These are phyloP conservation scores for Enteromius afrohamiltoni DNA, from an alignment of 2,797 vertebrate genomes.

Conservation along the genomic window DNA sequence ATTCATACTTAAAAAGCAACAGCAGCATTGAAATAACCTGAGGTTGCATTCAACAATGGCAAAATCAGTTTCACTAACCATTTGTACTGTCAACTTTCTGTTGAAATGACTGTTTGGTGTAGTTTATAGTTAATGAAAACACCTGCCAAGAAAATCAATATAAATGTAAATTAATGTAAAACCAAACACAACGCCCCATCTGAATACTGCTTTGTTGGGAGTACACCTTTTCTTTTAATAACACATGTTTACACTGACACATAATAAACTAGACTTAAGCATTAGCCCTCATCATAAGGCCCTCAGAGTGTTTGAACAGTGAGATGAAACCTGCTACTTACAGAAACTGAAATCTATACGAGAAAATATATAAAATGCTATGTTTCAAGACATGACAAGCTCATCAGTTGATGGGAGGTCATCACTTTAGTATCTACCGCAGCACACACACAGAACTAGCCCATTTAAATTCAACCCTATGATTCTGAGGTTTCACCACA, in stretches of 20 bases:
- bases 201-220: neutral
- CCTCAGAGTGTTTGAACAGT: slow-evolving; percentile 14
- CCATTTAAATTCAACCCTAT: slow-evolving; percentile 29
- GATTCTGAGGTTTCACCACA: slow-evolving; percentile 27
- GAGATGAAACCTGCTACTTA: neutral
- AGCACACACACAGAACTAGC: neutral
- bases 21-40: neutral
- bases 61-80: neutral
- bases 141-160: slow-evolving; percentile 19
- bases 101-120: neutral
- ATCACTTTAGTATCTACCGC: neutral
- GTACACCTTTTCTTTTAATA: slow-evolving; percentile 8
- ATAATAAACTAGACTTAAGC: slow-evolving; percentile 29
- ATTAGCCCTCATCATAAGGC: slow-evolving; percentile 6
- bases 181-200: neutral
- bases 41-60: neutral
- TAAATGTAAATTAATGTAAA: slow-evolving; percentile 18
- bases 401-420: slow-evolving; percentile 18
- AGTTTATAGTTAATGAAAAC: neutral
- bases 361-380: neutral
- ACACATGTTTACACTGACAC: slow-evolving; percentile 14
- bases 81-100: slow-evolving; percentile 1
- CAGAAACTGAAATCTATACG: neutral
- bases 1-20: neutral
- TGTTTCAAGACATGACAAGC: slow-evolving; percentile 20